Evolutionary conservation across 2,113 vertebrate genomes (phyloP), one percentile per base, ranked within the genome.

Genomic region (Melanocharis versteri): DNA sequence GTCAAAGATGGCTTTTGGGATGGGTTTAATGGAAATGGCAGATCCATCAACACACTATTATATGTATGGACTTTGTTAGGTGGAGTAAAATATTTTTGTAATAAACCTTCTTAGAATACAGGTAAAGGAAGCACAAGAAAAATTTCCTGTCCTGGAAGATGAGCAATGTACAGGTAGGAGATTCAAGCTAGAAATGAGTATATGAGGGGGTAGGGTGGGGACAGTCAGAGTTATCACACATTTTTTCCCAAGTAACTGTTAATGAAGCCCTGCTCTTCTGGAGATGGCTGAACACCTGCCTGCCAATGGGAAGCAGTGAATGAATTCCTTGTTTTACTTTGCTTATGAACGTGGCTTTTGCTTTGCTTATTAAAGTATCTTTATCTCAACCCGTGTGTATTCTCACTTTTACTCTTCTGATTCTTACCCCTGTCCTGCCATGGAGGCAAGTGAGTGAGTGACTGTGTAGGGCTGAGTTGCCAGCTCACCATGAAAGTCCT

Each of bases 151-250:
- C 30, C 18, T 85, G 47, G 35, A 65, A 75, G 21, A 64, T 61
- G 13, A 53, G 10, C 0, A 0, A 37, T 62, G 6, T 27, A 54
- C 27, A 42, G 47, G 42, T 10, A 57, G 15, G 13, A 84, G 23
- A 82, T 66, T 82, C 39, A 87, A 70, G n/a, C 8, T 69, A 64
- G 35, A 68, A 75, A 83, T 75, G 2, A 11, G 8, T 44, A 8
- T 31, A 27, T 23, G 70, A 76, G 26, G 21, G 12, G 5, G 3
- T 39, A 54, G 56, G 17, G 7, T 27, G 31, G 30, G 26, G 31
- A 22, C 19, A 13, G 35, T 40, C 12, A 21, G n/a, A 53, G 22
- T 44, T 68, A 54, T 14, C 17, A 15, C 31, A 5, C 21, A 7
- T 54, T 54, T 89, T 58, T 90, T 27, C 26, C 30, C 26, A 40